Percentiles rank a stretch among this genome's conserved stretches.
Evolutionary conservation across 2,113 vertebrate species (phyloP).

Genomic region (Cranoglanis bouderius): DNA sequence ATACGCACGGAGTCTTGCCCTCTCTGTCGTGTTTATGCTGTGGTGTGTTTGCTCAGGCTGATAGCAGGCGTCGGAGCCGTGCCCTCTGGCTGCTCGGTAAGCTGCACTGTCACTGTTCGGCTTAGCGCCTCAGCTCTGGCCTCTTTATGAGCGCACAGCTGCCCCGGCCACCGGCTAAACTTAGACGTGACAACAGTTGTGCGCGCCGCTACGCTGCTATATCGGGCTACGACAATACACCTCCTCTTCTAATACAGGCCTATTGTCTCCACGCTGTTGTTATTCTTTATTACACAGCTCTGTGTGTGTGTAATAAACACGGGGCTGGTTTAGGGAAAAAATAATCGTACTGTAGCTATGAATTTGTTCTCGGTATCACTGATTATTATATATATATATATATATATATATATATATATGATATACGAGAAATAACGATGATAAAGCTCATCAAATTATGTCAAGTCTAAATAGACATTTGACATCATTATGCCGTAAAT

Average conservation of each 20-base stretch:
- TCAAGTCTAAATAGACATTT: conserved; percentile 17
- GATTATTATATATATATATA: not conserved
- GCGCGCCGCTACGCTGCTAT: conserved; percentile 70
- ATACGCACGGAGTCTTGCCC: conserved; percentile 60
- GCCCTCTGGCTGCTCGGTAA: conserved; percentile 74
- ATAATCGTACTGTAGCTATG: not conserved
- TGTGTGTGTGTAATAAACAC: conserved; percentile 63
- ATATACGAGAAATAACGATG: not conserved
- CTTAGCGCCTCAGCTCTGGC: conserved; percentile 73
- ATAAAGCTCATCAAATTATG: not conserved
- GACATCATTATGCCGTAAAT: conserved; percentile 44
- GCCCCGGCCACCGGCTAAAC: conserved; percentile 68
- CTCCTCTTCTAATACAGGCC: conserved; percentile 67
- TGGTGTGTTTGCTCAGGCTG: conserved; percentile 73
- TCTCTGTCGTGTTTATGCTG: conserved; percentile 68
- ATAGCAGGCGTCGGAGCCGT: conserved; percentile 58
- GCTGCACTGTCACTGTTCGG: conserved; percentile 75
- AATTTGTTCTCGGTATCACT: not conserved
- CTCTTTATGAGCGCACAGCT: conserved; percentile 76
- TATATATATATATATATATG: no score
- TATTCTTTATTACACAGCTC: conserved; percentile 72
- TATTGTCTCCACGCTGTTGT: conserved; percentile 67
- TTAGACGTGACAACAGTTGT: conserved; percentile 79
- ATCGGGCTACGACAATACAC: conserved; percentile 70
- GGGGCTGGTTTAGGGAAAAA: not conserved